A percentile compares a stretch with the other conserved stretches of the same genome.
These are phyloP conservation scores for Drosophila robusta DNA, from an alignment of 2,888 invertebrate species.

Conservation along the genomic window DNA sequence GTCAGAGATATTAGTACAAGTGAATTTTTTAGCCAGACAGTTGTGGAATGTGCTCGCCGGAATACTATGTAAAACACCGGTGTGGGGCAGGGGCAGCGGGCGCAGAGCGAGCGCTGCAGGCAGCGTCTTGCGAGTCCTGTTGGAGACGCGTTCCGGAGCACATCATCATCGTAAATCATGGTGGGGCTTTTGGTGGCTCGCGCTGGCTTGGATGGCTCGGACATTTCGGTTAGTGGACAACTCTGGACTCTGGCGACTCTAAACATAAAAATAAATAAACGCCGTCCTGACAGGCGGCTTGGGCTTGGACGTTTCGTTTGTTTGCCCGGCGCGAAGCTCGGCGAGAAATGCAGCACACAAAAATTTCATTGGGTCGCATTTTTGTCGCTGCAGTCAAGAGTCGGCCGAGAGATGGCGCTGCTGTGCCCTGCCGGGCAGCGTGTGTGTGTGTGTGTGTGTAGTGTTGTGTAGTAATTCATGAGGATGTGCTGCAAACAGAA, in stretches of 20 bases:
- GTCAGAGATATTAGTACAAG: not conserved
- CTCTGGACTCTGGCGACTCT: constrained; percentile 44
- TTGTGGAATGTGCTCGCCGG: constrained; percentile 18
- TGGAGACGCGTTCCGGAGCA: constrained; percentile 65
- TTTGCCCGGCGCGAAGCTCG: constrained; percentile 29
- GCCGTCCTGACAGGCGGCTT: constrained; percentile 80
- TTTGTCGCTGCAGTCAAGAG: constrained; percentile 65
- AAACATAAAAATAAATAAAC: constrained; percentile 84
- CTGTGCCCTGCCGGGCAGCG: constrained; percentile 20
- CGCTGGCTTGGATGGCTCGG: constrained; percentile 33
- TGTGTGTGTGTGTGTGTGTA: constrained; percentile 5
- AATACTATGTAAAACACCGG: constrained; percentile 16
- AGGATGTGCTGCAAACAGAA: constrained; percentile 59
- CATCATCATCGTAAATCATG: constrained; percentile 82
- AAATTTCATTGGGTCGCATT: constrained; percentile 69
- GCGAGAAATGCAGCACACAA: constrained; percentile 61
- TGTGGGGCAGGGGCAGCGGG: no score
- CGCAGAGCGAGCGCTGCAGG: not conserved
- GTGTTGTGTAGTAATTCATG: constrained; percentile 47
- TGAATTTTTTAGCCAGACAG: constrained; percentile 1
- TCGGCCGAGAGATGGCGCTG: constrained; percentile 61
- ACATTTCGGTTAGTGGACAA: constrained; percentile 47
- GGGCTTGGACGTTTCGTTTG: constrained; percentile 22
- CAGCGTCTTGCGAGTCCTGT: constrained; percentile 43
- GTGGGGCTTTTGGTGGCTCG: constrained; percentile 68